Conservation (phyloP, 2,888 invertebrate genomes). For the Lasioglossum oenotherae region DNA sequence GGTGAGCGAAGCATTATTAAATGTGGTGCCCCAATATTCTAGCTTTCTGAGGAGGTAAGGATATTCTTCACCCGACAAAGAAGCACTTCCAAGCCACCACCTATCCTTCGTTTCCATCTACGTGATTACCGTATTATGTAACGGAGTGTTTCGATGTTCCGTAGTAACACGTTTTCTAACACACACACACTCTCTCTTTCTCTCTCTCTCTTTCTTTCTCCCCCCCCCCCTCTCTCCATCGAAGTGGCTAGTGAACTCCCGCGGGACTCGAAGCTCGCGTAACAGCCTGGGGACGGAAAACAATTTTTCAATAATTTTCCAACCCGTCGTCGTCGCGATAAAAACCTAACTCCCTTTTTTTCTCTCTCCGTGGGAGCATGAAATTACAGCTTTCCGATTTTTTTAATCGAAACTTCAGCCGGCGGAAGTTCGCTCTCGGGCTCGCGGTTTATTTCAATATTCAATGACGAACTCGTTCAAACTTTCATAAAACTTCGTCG, state of each 20-base stretch:
- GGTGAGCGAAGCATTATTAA: conserved; percentile 81
- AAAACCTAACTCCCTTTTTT: neutral
- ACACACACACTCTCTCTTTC: conserved; percentile 21
- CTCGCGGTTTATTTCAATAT: conserved; percentile 9
- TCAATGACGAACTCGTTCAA: neutral
- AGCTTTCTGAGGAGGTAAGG: conserved; percentile 85
- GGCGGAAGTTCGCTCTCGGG: neutral
- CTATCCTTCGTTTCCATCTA: conserved; percentile 78
- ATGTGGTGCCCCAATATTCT: conserved; percentile 83
- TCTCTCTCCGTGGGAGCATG: neutral
- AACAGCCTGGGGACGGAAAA: neutral
- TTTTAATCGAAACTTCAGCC: conserved; percentile 8
- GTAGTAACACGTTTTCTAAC: conserved; percentile 73
- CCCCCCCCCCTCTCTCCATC: conserved; percentile 46
- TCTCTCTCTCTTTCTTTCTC: conserved; percentile 38
- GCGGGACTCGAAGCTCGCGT: neutral
- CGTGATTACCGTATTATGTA: conserved; percentile 76
- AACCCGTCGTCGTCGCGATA: neutral
- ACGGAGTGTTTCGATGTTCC: conserved; percentile 79
- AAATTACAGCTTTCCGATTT: conserved; percentile 1
- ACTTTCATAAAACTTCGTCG: neutral
- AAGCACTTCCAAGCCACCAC: conserved; percentile 82
- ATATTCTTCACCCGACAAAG: conserved; percentile 82
- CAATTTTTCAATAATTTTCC: neutral
- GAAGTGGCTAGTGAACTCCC: conserved; percentile 38